phyloP scores from a whole-genome alignment of 2,113 vertebrate genomes.

The Fulica atra region DNA sequence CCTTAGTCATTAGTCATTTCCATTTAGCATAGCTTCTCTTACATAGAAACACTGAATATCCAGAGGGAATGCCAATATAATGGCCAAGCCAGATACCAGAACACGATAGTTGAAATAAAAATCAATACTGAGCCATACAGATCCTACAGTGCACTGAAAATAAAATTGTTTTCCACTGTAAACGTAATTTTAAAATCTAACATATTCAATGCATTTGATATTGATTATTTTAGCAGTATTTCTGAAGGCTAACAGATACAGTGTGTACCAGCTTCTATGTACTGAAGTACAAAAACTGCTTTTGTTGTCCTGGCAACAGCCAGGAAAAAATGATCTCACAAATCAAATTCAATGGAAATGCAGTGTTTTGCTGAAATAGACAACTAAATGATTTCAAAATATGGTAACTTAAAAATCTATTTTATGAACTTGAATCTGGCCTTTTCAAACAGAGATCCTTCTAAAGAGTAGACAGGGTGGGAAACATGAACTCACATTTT shows the following conservation, averaged over 20 bases:
- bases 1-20: slow-evolving; percentile 19
- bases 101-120: slow-evolving; percentile 46
- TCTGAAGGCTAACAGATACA: slow-evolving; percentile 72
- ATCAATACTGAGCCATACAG: slow-evolving; percentile 54
- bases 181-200: slow-evolving; percentile 75
- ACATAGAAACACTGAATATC: background rate
- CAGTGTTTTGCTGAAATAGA: slow-evolving; percentile 49
- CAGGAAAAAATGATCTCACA: slow-evolving; percentile 47
- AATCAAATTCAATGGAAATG: slow-evolving; percentile 66
- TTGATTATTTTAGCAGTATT: slow-evolving; percentile 74
- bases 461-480: background rate
- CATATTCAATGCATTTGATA: slow-evolving; percentile 73
- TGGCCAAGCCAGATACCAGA: background rate
- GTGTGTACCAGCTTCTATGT: background rate
- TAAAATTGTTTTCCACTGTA: slow-evolving; percentile 70
- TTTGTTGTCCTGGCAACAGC: slow-evolving; percentile 80
- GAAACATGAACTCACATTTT: background rate
- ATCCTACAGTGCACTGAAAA: slow-evolving; percentile 61
- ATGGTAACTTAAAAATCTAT: slow-evolving; percentile 19
- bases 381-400: slow-evolving; percentile 54
- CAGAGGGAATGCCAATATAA: slow-evolving; percentile 8
- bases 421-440: slow-evolving; percentile 5
- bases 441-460: background rate
- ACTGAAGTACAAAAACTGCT: background rate
- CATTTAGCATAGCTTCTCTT: background rate